Base-by-base conservation (phyloP, 2,888 invertebrate genomes). In the Blomia tropicalis region DNA sequence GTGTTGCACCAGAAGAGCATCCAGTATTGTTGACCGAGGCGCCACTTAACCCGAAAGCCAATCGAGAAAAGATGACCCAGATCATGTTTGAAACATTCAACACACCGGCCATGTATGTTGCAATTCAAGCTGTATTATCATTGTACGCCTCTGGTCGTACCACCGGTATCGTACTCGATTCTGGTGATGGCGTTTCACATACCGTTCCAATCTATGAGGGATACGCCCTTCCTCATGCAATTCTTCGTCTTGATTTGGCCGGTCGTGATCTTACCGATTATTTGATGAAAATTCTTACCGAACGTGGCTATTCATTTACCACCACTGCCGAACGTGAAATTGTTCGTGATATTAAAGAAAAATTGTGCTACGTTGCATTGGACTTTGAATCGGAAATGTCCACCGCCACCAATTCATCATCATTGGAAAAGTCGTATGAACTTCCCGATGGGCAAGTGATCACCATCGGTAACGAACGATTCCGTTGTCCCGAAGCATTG, bases 311-410 rank as follows among this genome's bases (percentile, higher is more conserved):
- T 59, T 65, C 62, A 27, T 66, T 77, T 73, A 76, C 77, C 64
- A 77, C 78, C 66, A 76, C 77, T n/a, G 75, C 75, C 59, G 78
- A 79, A 70, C 80, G 88, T 71, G 91, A 91, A 81, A 91, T 91
- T 73, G 91, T 91, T 67, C 83, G 91, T 71, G 91, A 92, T 77
- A 90, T 92, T 77, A 90, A 90, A 79, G 89, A 90, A 75, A 90
- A 90, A 77, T 79, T 90, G 69, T 89, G 89, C 79, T 90, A 90
- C 77, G 87, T 90, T 67, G 90, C 90, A 65, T 79, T 90, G 69
- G 90, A 90, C 81, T 90, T 90, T 73, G 89, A 90, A 77, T 88
- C 90, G 77, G 90, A 90, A 78, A 89, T 90, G 90, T 85, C 86
- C 71, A 89, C 89, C 67, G 89, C 90, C 67, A 88, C 89, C 59